A percentile compares a stretch with the other conserved stretches of the same genome.
Conservation (phyloP, 2,797 vertebrate species). For the Emydoidea blandingii region DNA sequence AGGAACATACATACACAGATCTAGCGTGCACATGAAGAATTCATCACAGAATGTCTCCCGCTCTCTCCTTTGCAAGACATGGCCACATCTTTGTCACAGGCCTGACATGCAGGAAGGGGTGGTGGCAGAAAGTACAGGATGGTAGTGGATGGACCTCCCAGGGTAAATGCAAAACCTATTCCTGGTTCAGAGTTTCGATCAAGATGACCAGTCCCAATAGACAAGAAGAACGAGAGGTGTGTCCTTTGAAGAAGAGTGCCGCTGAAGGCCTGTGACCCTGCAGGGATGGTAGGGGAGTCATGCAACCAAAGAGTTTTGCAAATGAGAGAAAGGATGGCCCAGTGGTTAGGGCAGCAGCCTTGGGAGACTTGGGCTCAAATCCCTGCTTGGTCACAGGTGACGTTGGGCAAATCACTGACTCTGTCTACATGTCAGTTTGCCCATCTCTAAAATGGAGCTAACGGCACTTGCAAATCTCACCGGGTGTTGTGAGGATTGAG, state of each 20-base stretch:
- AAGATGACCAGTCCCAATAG: background rate
- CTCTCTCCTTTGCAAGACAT: background rate
- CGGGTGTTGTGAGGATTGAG: background rate
- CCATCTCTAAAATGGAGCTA: background rate
- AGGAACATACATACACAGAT: background rate
- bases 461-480: background rate
- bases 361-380: background rate
- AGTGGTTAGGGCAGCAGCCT: background rate
- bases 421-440: background rate
- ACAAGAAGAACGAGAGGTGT: background rate
- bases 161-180: background rate
- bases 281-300: background rate
- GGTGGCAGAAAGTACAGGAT: background rate
- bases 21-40: background rate
- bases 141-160: background rate
- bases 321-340: background rate
- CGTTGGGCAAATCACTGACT: background rate
- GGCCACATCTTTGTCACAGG: background rate
- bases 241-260: background rate
- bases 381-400: background rate
- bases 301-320: background rate
- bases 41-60: background rate
- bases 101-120: background rate
- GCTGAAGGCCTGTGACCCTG: background rate
- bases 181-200: background rate